phyloP scores from a whole-genome alignment of 2,888 invertebrate species.

The Abrostola tripartita region DNA sequence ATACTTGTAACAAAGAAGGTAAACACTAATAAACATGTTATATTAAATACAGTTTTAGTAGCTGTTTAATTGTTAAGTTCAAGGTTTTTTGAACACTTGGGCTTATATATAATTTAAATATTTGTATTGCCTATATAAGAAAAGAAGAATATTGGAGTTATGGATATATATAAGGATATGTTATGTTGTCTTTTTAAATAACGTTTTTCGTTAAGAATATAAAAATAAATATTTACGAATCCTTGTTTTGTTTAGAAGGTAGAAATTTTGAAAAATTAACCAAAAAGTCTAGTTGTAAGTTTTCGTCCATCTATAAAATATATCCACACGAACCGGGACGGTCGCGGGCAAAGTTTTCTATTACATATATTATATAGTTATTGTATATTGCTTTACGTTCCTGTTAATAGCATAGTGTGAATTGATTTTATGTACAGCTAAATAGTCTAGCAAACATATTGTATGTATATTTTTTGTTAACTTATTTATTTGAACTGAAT shows the following conservation, averaged over 20 bases:
- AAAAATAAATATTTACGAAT: background rate
- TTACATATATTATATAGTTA: constrained; percentile 7
- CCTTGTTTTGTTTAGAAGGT: constrained; percentile 6
- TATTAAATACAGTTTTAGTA: constrained; percentile 1
- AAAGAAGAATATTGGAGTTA: constrained; percentile 6
- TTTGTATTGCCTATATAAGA: background rate
- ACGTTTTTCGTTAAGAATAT: constrained; percentile 1
- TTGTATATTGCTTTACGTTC: constrained; percentile 17
- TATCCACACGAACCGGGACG: background rate
- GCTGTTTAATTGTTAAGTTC: background rate
- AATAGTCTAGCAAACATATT: constrained; percentile 19
- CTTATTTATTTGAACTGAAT: constrained; percentile 17
- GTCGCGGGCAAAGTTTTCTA: constrained; percentile 15
- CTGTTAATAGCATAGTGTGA: constrained; percentile 18
- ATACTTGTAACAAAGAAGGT: constrained; percentile 15
- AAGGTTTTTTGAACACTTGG: background rate
- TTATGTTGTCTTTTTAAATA: constrained; percentile 8
- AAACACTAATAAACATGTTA: constrained; percentile 5
- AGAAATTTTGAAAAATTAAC: constrained; percentile 33
- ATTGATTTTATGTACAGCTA: constrained; percentile 46
- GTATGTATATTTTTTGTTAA: constrained; percentile 20
- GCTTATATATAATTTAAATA: constrained; percentile 15
- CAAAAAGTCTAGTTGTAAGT: constrained; percentile 44
- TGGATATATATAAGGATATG: constrained; percentile 6
- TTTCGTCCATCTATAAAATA: constrained; percentile 8